A percentile compares a stretch with the other conserved stretches of the same genome.
Evolutionary conservation across 2,113 vertebrate genomes (phyloP).

Genomic region (Tupaia chinensis): DNA sequence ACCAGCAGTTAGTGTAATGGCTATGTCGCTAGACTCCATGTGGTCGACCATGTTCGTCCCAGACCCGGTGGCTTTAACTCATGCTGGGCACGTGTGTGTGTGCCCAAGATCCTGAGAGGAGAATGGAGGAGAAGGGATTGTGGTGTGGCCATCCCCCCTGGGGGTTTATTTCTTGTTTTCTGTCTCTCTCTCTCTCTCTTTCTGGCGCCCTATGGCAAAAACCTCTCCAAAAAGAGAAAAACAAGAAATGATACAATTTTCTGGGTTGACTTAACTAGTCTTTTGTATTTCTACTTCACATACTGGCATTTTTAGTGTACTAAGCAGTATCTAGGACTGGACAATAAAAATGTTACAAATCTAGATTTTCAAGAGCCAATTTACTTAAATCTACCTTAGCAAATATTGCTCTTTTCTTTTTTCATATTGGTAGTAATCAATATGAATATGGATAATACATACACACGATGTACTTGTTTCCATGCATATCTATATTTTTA

Average conservation of each 20-base stretch:
- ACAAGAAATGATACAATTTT: neutral
- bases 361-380: neutral
- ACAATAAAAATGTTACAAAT: neutral
- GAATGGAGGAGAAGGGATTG: no score
- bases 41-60: no score
- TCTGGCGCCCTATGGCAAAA: no score
- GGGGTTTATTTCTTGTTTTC: no score
- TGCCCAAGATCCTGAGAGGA: no score
- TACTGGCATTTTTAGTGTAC: neutral
- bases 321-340: neutral
- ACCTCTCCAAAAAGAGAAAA: no score
- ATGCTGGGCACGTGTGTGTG: no score
- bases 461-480: neutral
- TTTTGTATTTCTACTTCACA: neutral
- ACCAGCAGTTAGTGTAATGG: no score
- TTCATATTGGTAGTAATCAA: neutral
- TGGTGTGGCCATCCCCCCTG: no score
- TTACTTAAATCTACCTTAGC: neutral
- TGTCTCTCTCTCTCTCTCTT: no score
- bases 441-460: neutral
- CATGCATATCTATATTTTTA: neutral
- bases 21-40: no score
- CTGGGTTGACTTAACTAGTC: neutral
- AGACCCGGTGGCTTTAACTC: no score
- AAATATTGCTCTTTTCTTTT: neutral